Percentiles rank a stretch among this genome's conserved stretches.
Evolutionary conservation across 2,888 invertebrate species (phyloP).

Genomic region (Linnaemya tessellans): DNA sequence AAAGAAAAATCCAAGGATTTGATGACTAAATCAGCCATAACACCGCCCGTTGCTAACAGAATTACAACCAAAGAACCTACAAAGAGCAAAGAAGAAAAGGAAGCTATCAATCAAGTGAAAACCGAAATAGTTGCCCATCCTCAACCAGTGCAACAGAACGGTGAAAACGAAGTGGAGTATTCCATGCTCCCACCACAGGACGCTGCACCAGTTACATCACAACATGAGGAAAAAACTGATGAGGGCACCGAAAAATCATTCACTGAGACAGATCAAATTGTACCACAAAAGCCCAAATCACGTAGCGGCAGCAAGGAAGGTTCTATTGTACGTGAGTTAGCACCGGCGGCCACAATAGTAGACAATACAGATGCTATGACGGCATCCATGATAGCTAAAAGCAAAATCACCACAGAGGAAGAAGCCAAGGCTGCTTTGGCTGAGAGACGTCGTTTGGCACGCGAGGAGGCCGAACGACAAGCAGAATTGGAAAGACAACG

Average conservation of each 20-base stretch:
- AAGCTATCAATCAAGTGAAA: slow-evolving; percentile 82
- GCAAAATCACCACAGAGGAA: slow-evolving; percentile 93
- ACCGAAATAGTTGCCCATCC: slow-evolving; percentile 76
- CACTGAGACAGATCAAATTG: slow-evolving; percentile 46
- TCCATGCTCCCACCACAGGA: slow-evolving; percentile 70
- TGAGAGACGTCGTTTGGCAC: slow-evolving; percentile 92
- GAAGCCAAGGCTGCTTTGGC: slow-evolving; percentile 97
- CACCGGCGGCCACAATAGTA: slow-evolving; percentile 74
- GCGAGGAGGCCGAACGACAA: slow-evolving; percentile 95
- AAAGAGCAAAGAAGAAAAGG: slow-evolving; percentile 83
- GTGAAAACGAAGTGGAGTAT: slow-evolving; percentile 33
- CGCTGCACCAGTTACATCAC: slow-evolving; percentile 65
- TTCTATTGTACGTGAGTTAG: slow-evolving; percentile 79
- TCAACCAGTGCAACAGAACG: slow-evolving; percentile 75
- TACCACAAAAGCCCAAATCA: slow-evolving; percentile 62
- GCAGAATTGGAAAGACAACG: slow-evolving; percentile 92
- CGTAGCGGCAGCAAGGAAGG: slow-evolving; percentile 80
- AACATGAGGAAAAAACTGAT: slow-evolving; percentile 80
- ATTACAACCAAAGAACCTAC: slow-evolving; percentile 73
- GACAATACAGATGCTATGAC: slow-evolving; percentile 81
- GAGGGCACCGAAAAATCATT: slow-evolving; percentile 79
- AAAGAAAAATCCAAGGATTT: slow-evolving; percentile 75
- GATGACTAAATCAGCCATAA: slow-evolving; percentile 78
- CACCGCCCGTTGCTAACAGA: slow-evolving; percentile 63
- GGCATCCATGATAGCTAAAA: slow-evolving; percentile 88